Percentiles rank a stretch among this genome's conserved stretches.
These are phyloP conservation scores for Chrysomallon squamiferum DNA, from an alignment of 1,140 invertebrate genomes.

Conservation along the genomic window DNA sequence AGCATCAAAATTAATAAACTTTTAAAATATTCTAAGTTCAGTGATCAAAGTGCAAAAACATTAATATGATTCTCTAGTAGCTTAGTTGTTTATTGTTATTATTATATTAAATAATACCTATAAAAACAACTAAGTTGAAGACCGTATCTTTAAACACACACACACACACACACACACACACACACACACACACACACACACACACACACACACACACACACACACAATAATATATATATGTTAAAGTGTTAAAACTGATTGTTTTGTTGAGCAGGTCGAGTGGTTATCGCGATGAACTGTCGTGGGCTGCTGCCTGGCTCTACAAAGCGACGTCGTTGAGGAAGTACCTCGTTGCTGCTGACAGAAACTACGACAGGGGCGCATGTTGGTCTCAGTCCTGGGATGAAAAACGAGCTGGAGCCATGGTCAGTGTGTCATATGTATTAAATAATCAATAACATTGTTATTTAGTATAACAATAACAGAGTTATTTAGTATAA, in stretches of 20 bases:
- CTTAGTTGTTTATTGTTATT: no score
- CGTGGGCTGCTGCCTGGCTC: slow-evolving; percentile 71
- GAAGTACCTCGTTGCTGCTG: slow-evolving; percentile 68
- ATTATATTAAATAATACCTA: no score
- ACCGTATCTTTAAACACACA: neutral
- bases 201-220: no score
- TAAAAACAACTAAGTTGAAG: neutral
- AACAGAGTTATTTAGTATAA: neutral
- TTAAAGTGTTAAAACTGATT: no score
- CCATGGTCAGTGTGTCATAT: slow-evolving; percentile 7
- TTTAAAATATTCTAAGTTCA: no score
- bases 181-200: neutral
- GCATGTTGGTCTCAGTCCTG: slow-evolving; percentile 65
- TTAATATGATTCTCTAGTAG: no score
- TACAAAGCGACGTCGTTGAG: slow-evolving; percentile 69
- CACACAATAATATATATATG: no score
- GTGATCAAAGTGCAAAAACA: no score
- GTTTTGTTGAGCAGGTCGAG: slow-evolving; percentile 15
- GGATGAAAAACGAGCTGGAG: slow-evolving; percentile 69
- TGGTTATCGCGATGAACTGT: slow-evolving; percentile 70
- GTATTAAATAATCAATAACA: neutral
- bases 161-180: neutral
- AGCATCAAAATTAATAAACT: no score
- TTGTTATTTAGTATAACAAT: neutral
- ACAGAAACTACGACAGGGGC: slow-evolving; percentile 44